These are phyloP conservation scores for Meta bourneti DNA, from an alignment of 2,888 invertebrate species.

Conservation along the genomic window DNA sequence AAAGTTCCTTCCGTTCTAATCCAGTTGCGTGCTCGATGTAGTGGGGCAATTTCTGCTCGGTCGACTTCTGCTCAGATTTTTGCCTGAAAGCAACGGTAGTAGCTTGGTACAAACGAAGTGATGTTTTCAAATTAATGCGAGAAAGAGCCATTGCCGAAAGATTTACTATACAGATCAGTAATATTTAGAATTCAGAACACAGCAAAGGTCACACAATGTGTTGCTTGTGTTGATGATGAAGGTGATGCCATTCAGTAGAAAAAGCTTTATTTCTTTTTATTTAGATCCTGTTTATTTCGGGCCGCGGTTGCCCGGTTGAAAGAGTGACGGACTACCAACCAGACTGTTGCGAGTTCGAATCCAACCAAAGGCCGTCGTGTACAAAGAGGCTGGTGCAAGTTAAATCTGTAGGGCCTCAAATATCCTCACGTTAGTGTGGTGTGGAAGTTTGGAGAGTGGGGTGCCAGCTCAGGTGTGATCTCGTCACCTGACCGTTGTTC, in stretches of 20 bases:
- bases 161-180: background rate
- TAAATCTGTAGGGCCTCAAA: no score
- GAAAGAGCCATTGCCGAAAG: conserved; percentile 41
- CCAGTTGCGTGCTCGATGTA: conserved; percentile 96
- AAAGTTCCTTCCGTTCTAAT: conserved; percentile 92
- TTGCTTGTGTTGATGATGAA: conserved; percentile 9
- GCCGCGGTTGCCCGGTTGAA: no score
- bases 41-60: conserved; percentile 85
- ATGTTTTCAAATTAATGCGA: conserved; percentile 5
- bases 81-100: conserved; percentile 51
- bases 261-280: background rate
- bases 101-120: conserved; percentile 58
- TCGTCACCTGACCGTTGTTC: no score
- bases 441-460: no score
- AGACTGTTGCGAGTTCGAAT: no score
- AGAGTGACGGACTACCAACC: no score
- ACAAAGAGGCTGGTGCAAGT: no score
- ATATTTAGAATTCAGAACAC: background rate
- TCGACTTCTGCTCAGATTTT: background rate
- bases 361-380: no score
- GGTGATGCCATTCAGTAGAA: background rate
- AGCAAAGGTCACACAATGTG: conserved; percentile 45
- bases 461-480: no score
- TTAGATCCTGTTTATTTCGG: no score
- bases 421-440: no score